phyloP scores from a whole-genome alignment of 2,888 invertebrate genomes.

The Dryobota labecula region DNA sequence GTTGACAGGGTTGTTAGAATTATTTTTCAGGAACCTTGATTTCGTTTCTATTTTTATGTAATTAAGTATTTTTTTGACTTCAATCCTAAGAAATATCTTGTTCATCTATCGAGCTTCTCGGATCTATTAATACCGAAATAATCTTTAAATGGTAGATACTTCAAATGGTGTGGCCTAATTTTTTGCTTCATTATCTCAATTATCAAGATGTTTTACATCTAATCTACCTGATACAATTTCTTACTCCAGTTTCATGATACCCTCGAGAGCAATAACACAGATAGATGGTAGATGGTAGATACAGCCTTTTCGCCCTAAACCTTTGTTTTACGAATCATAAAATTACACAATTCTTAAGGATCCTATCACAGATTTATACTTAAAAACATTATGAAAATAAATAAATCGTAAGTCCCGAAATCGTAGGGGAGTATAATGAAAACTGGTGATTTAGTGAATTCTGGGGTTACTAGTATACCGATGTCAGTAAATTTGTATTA shows the following conservation, averaged over 20 bases:
- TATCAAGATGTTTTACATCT: conserved; percentile 12
- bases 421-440: conserved; percentile 70
- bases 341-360: conserved; percentile 47
- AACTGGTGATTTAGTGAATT: conserved; percentile 71
- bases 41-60: neutral
- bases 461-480: conserved; percentile 56
- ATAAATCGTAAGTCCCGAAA: conserved; percentile 62
- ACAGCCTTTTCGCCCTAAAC: conserved; percentile 47
- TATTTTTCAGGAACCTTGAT: neutral
- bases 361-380: conserved; percentile 40
- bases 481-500: conserved; percentile 65
- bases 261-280: conserved; percentile 43
- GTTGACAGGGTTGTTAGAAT: conserved; percentile 1
- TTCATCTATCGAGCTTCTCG: no score
- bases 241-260: conserved; percentile 25
- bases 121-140: neutral
- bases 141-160: neutral
- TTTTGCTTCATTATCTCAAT: conserved; percentile 12
- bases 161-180: neutral
- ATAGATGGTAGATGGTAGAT: no score
- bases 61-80: neutral
- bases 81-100: neutral
- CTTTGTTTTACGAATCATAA: conserved; percentile 54
- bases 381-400: conserved; percentile 57
- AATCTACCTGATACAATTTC: conserved; percentile 25